Conservation (phyloP, 2,797 vertebrate species). For the Hippoglossus hippoglossus region DNA sequence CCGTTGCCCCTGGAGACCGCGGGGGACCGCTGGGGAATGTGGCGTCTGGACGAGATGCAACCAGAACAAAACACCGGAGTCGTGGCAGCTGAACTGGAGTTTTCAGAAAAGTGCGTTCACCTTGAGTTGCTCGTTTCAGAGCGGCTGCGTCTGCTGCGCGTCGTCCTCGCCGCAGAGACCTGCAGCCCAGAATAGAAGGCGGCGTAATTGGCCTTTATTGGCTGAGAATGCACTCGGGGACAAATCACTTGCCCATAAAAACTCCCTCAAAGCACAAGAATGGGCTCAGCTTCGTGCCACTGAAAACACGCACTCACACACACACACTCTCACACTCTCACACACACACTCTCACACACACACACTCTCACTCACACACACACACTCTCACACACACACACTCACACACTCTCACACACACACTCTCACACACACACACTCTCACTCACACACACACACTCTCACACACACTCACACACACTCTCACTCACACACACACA, state of each 20-base stretch:
- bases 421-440: constrained; percentile 8
- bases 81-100: no score
- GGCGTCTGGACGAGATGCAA: constrained; percentile 40
- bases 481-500: not conserved
- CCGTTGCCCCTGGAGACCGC: constrained; percentile 80
- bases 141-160: constrained; percentile 4
- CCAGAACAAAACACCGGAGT: not conserved
- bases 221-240: constrained; percentile 34
- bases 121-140: not conserved
- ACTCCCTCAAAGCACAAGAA: constrained; percentile 42
- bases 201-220: constrained; percentile 52
- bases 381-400: no score
- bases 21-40: constrained; percentile 79
- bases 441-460: not conserved
- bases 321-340: no score
- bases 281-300: constrained; percentile 17
- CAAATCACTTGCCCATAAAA: constrained; percentile 58
- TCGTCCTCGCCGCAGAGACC: constrained; percentile 24
- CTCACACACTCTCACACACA: not conserved
- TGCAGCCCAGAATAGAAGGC: constrained; percentile 38
- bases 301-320: constrained; percentile 28
- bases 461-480: constrained; percentile 15
- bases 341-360: no score
- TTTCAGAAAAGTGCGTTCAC: no score
- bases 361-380: no score